phyloP scores from a whole-genome alignment of 1,140 invertebrate species.

The Luehdorfia chinensis region DNA sequence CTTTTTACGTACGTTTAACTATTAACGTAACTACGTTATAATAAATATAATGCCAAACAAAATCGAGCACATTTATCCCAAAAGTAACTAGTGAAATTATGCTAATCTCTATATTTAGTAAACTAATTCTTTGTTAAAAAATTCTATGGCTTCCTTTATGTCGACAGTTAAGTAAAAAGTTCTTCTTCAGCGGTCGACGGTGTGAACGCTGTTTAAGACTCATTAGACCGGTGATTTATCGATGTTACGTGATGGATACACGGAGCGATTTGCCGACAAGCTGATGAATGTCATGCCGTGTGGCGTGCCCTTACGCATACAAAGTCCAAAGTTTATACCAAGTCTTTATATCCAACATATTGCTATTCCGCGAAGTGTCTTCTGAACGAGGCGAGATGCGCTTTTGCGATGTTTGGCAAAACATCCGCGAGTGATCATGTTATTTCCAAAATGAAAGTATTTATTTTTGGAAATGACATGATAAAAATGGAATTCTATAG shows the following conservation, averaged over 20 bases:
- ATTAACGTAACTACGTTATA: too few relatives aligned
- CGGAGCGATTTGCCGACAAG: constrained; percentile 40
- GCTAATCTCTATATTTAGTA: too few relatives aligned
- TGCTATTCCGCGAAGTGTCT: constrained; percentile 23
- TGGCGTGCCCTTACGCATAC: constrained; percentile 12
- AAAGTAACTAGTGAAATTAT: too few relatives aligned
- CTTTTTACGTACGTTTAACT: too few relatives aligned
- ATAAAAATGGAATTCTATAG: too few relatives aligned
- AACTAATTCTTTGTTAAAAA: too few relatives aligned
- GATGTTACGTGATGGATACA: constrained; percentile 47
- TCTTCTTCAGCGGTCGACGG: background rate
- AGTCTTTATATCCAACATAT: constrained; percentile 9
- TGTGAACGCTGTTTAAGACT: constrained; percentile 33
- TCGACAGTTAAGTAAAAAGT: background rate
- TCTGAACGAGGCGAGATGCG: constrained; percentile 13
- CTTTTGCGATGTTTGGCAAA: constrained; percentile 4
- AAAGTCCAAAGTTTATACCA: background rate
- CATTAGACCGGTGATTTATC: constrained; percentile 58
- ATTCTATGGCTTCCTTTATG: background rate
- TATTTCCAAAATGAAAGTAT: too few relatives aligned
- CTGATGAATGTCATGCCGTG: constrained; percentile 48
- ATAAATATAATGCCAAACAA: too few relatives aligned
- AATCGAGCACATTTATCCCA: too few relatives aligned
- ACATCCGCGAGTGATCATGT: background rate
- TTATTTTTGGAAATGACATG: too few relatives aligned